Evolutionary conservation across 2,888 invertebrate genomes (phyloP).

Genomic region (Cremastinae sp.): DNA sequence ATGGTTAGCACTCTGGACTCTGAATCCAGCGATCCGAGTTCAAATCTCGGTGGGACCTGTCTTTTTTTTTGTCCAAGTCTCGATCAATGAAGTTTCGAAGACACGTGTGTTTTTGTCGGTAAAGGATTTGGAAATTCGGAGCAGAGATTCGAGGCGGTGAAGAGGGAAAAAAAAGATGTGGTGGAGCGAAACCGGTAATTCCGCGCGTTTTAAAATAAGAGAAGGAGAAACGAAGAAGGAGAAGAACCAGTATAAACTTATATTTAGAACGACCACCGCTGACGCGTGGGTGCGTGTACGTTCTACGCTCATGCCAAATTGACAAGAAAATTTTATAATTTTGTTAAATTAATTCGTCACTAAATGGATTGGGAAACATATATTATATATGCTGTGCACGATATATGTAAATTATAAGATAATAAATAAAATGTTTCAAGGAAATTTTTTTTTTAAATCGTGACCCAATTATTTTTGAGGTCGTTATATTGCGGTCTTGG

Average conservation of each 20-base stretch:
- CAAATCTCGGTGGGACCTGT: slow-evolving; percentile 88
- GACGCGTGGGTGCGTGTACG: slow-evolving; percentile 71
- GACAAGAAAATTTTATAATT: slow-evolving; percentile 29
- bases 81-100: slow-evolving; percentile 46
- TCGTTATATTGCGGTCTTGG: not conserved
- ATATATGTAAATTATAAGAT: too few relatives aligned
- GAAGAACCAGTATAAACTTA: slow-evolving; percentile 67
- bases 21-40: slow-evolving; percentile 91
- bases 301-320: slow-evolving; percentile 68
- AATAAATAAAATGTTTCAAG: not conserved
- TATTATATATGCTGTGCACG: too few relatives aligned
- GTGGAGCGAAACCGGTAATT: slow-evolving; percentile 75
- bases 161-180: slow-evolving; percentile 27
- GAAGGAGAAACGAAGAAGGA: slow-evolving; percentile 45
- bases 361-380: not conserved
- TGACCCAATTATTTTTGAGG: not conserved
- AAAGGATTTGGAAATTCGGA: slow-evolving; percentile 37
- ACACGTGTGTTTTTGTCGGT: slow-evolving; percentile 47
- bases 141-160: slow-evolving; percentile 44
- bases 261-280: slow-evolving; percentile 74
- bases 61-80: slow-evolving; percentile 28
- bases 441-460: not conserved
- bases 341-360: not conserved
- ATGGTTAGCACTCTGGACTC: slow-evolving; percentile 91
- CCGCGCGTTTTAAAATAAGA: slow-evolving; percentile 57